phyloP scores from a whole-genome alignment of 2,113 vertebrate genomes.

The Gymnogyps californianus region DNA sequence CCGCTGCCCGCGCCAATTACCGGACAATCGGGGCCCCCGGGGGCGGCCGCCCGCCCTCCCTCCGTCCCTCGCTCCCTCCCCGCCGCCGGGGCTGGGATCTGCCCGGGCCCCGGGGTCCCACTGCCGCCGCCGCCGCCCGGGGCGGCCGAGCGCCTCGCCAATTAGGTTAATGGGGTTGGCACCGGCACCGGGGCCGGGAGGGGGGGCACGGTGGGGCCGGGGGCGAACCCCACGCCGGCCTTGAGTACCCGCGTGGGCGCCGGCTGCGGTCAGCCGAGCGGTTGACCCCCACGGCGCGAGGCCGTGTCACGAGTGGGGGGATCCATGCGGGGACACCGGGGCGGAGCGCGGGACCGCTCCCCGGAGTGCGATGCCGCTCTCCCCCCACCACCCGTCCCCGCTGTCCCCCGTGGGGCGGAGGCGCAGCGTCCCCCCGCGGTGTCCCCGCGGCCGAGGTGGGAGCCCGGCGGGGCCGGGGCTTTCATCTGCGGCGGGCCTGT shows the following conservation, averaged over 20 bases:
- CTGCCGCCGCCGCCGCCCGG: not conserved
- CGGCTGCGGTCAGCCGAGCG: not conserved
- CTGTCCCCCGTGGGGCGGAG: not conserved
- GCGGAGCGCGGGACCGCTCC: not conserved
- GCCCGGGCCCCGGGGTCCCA: conserved; percentile 15
- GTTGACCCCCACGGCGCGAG: not conserved
- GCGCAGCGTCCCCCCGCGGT: not conserved
- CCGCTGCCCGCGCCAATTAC: conserved; percentile 34
- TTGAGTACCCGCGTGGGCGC: not conserved
- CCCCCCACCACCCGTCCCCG: no score
- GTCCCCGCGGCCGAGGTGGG: conserved; percentile 19
- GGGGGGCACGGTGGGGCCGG: not conserved
- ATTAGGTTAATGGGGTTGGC: conserved; percentile 60
- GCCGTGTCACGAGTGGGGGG: not conserved
- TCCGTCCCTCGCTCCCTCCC: not conserved
- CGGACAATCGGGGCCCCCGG: not conserved
- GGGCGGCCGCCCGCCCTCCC: no score
- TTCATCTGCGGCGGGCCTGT: conserved; percentile 44
- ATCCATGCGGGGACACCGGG: not conserved
- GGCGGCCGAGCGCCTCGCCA: not conserved
- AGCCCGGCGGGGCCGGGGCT: not conserved
- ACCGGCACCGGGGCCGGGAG: not conserved
- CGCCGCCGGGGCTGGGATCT: not conserved
- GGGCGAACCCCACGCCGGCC: not conserved
- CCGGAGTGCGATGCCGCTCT: not conserved